Base-by-base conservation (phyloP, 2,888 invertebrate species). In the Sphaerophoria rueppellii region DNA sequence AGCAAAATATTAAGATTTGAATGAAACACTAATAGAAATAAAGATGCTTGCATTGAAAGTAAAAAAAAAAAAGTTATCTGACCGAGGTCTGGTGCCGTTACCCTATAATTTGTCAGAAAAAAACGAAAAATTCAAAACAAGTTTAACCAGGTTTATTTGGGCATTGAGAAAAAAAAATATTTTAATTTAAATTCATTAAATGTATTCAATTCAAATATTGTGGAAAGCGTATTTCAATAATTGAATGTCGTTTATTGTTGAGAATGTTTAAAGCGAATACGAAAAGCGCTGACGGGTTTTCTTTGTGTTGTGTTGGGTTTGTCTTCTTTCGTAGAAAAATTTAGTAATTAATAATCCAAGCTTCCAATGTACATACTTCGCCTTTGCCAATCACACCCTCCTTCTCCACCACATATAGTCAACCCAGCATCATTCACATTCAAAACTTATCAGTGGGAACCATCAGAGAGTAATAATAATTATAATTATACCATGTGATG, bases 101-200 rank as follows among this genome's bases (percentile, higher is more conserved):
- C n/a, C n/a, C n/a, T n/a, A n/a, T n/a, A n/a, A n/a, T n/a, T 58
- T 40, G 5, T 40, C 58, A 58, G 43, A 43, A 16, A 5, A 5
- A 37, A 24, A 60, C 60, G 6, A 11, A 43, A 24, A 43, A n/a
- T 35, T 57, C 6, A 9, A 57, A 57, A 57, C 60, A 60, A 60
- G 40, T 43, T 24, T 24, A 60, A 43, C 40, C 1, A 60, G 40
- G 6, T 60, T 40, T 16, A 7, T 5, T 58, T 37, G n/a, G 6
- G 5, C 0, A 16, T 16, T 37, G 6, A 58, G 35, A 11, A 43
- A 12, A 57, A 35, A 34, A 35, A 35, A 52, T 43, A 40, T 54
- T 43, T 55, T 67, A 83, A 83, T 83, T 83, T 75, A 83, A 83
- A 83, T 83, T 71, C 79, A 83, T 83, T 83, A 75, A 71, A 52